Percentiles rank a stretch among this genome's conserved stretches.
These are phyloP conservation scores for Stylophora pistillata DNA, from an alignment of 64 coral and sea anemone species.

Conservation along the genomic window DNA sequence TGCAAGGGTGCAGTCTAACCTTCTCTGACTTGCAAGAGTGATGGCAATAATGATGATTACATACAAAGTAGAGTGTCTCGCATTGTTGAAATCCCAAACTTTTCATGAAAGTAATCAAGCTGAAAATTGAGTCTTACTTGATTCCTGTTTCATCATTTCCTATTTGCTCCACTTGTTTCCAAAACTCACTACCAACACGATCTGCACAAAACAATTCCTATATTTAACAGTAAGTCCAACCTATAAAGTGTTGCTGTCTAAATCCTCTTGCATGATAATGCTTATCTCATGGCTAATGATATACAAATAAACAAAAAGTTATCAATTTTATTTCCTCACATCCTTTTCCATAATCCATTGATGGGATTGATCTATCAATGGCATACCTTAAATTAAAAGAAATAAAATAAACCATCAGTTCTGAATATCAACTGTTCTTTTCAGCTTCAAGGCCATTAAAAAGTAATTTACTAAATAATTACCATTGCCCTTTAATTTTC, in stretches of 20 bases:
- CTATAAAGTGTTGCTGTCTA: too few species aligned
- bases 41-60: too few species aligned
- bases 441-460: neutral
- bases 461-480: neutral
- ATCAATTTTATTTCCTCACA: slow-evolving; percentile 58
- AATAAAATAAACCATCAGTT: neutral
- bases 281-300: neutral
- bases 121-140: slow-evolving; percentile 43
- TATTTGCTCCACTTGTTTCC: slow-evolving; percentile 92
- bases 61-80: too few species aligned
- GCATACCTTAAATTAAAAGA: slow-evolving; percentile 59
- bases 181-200: slow-evolving; percentile 99
- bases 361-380: slow-evolving; percentile 91
- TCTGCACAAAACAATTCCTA: slow-evolving; percentile 41
- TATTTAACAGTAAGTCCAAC: neutral
- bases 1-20: too few species aligned
- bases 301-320: slow-evolving; percentile 42
- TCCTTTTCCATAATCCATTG: slow-evolving; percentile 96
- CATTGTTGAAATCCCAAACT: too few species aligned
- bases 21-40: too few species aligned
- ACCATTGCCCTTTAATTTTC: neutral
- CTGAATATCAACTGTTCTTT: neutral
- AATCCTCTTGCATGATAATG: too few species aligned
- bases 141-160: slow-evolving; percentile 94
- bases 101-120: neutral